These are phyloP conservation scores for Atractosteus spatula DNA, from an alignment of 2,113 vertebrate genomes.

Conservation along the genomic window DNA sequence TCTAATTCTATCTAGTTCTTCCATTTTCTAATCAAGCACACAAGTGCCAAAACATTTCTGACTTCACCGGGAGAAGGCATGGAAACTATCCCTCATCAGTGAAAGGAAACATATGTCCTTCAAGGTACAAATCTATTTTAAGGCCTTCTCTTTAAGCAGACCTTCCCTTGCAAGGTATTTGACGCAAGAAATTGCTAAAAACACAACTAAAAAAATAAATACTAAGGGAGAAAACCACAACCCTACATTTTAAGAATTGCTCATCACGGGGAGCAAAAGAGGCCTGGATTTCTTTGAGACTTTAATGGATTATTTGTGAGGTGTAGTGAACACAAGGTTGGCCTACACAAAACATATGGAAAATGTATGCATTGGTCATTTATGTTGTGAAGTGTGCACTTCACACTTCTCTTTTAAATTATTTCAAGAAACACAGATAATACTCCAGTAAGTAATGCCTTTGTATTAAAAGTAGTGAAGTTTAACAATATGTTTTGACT, in stretches of 20 bases:
- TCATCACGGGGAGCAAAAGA: too few relatives aligned
- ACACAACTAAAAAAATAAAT: neutral
- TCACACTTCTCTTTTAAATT: too few relatives aligned
- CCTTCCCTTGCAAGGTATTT: neutral
- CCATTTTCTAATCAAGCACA: neutral
- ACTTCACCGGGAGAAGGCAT: neutral
- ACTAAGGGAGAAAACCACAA: neutral
- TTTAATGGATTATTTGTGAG: neutral
- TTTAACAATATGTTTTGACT: too few relatives aligned
- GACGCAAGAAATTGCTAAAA: neutral
- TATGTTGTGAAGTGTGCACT: too few relatives aligned
- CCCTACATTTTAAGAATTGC: too few relatives aligned
- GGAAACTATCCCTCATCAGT: too few relatives aligned
- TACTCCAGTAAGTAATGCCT: too few relatives aligned
- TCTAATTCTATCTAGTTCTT: constrained; percentile 6
- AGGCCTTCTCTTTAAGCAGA: neutral
- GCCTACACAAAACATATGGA: constrained; percentile 21
- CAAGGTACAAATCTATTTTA: constrained; percentile 1
- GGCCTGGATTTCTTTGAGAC: too few relatives aligned
- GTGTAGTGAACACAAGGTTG: constrained; percentile 7
- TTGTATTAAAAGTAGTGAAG: too few relatives aligned
- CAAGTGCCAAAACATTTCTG: neutral
- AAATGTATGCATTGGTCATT: too few relatives aligned
- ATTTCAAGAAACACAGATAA: too few relatives aligned
- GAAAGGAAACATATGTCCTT: neutral